Evolutionary conservation across 2,797 vertebrate species (phyloP), one percentile per base, ranked within the genome.

Genomic region (Neopelma chrysocephalum): DNA sequence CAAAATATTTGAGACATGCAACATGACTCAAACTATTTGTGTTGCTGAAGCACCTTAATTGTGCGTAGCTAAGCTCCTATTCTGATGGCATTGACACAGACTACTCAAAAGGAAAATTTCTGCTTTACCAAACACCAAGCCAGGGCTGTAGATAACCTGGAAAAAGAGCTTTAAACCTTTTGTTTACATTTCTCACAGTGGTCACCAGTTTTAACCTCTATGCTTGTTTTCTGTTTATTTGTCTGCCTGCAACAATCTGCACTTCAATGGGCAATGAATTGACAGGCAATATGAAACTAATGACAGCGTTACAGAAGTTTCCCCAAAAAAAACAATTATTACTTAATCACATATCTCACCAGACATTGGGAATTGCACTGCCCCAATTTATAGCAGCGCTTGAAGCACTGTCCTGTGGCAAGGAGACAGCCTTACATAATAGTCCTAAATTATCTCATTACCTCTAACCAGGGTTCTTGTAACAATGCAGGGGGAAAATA

Each of bases 351-450:
- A 64, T 62, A 60, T 83, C 79, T 88, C 76, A 56, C 40, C 57
- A 70, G 65, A 23, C 88, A 57, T 88, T 88, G 87, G 66, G 65
- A 96, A 86, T 29, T 90, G 5, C 72, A 89, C 61, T 53, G 61
- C 42, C 66, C 56, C 62, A 84, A 27, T 95, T 90, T 50, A 57
- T 8, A 89, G 42, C 42, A 88, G 64, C 0, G 32, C 91, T 89
- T 56, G 70, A 87, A 79, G 82, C 75, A 27, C n/a, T 87, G 90
- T 85, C 91, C 90, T 89, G 50, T 71, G 54, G 75, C 88, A 95
- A 95, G 93, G 78, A 77, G 70, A 94, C 53, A 87, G 62, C 36
- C 90, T 96, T 95, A 90, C 11, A n/a, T 93, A 97, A 96, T 38
- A 75, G 38, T 43, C 50, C 93, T 68, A 87, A 87, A 92, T 90